Percentiles rank a stretch among this genome's conserved stretches.
phyloP scores from a whole-genome alignment of 2,797 vertebrate genomes.

The Streptopelia turtur region DNA sequence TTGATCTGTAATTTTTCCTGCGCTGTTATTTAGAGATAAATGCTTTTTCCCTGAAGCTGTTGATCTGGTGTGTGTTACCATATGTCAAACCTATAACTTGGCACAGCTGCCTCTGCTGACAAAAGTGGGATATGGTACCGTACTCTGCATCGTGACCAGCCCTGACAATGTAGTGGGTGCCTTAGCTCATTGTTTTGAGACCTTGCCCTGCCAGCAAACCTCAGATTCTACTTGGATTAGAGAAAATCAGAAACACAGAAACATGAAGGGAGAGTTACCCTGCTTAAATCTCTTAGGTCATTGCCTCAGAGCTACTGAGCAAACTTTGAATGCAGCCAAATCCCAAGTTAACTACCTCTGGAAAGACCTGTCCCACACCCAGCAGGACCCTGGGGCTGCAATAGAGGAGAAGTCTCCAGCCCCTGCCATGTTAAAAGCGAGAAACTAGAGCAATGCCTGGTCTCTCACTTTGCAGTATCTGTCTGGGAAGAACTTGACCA shows the following conservation, averaged over 20 bases:
- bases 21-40: background rate
- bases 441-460: background rate
- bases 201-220: rapidly evolving
- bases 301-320: background rate
- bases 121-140: background rate
- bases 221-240: background rate
- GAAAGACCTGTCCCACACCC: background rate
- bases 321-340: background rate
- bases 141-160: background rate
- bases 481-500: background rate
- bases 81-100: background rate
- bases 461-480: background rate
- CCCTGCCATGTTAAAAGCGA: background rate
- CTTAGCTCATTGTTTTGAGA: background rate
- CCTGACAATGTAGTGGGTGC: background rate
- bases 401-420: background rate
- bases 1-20: background rate
- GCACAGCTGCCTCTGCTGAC: background rate
- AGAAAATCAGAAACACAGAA: background rate
- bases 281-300: background rate
- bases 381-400: background rate
- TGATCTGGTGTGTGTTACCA: background rate
- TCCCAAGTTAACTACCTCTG: background rate
- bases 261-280: background rate
- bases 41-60: background rate